Base-by-base conservation (phyloP, 2,797 vertebrate genomes). In the Vireo griseus region DNA sequence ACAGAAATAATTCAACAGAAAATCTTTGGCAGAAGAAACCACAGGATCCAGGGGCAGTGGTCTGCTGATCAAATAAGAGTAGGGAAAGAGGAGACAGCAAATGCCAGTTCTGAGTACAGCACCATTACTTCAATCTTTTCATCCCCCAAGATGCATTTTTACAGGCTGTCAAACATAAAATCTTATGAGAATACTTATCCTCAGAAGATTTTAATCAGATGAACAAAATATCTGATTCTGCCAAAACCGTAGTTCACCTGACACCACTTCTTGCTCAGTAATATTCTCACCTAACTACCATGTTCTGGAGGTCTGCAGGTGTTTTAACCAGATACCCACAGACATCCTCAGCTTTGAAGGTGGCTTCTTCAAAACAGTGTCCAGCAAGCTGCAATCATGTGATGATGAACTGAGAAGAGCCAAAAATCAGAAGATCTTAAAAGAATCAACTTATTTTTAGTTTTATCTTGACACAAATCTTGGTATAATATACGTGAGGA, bases 111-210 rank as follows among this genome's bases (percentile, higher is more conserved):
- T 69, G 62, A 87, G 26, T 52, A 51, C 7, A 4, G 25, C 48
- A 73, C 52, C 68, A 78, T 83, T 90, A 61, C 42, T 84, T 86
- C 82, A 71, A 88, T 84, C 50, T 96, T 62, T 73, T 79, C 61
- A 66, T 88, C 68, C 73, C 86, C 62, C 71, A 75, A 61, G 71
- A 89, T 79, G 58, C 31, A 48, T 88, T 94, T 96, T 77, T 88
- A 84, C 82, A 96, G 91, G 75, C 88, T 94, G 85, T 92, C 86
- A 95, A 93, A 96, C 76, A 87, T 39, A 67, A 88, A 91, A 92
- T 77, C 78, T 67, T 62, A 54, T 19, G 51, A 87, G 74, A 92
- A 79, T 48, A 24, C 63, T 77, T 83, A 91, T 78, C 81, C 71
- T 87, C 31, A 88, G 66, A 95, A 88, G 74, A 82, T 85, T 95